Base-by-base conservation (phyloP, 2,888 invertebrate species). In the Lymantria monacha region DNA sequence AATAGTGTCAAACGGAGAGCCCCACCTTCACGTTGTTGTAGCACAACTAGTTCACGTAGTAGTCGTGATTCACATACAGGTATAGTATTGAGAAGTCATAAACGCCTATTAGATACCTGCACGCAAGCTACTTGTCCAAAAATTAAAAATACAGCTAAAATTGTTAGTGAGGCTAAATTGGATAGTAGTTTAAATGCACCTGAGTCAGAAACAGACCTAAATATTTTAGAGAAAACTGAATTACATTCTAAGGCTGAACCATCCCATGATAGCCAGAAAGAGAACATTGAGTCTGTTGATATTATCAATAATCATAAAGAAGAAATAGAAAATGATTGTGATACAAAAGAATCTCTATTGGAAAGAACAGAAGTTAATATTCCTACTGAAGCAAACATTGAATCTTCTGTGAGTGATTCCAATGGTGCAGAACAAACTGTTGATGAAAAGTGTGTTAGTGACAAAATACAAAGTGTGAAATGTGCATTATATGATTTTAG, bases 61-160 rank as follows among this genome's bases (percentile, higher is more conserved):
- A 89, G 87, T 72, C 76, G 83, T 42, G 91, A 91, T 60, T 87
- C 87, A 1, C 83, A 88, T 59, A 75, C 87, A 59, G 93, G 93
- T 45, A 94, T 94, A 67, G 93, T 92, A 46, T 81, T 94, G 68
- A 87, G 94, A 63, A 94, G 92, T 82, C 94, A 94, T 72, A 93
- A 93, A 81, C 90, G 92, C 58, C 86, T 94, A 42, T 66, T 84
- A 51, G 90, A 90, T 48, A 74, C 75, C 46, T 80, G 79, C 61
- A 61, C 69, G 42, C 85, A 76, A 46, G 65, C 79, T 44, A 65
- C 74, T 62, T 83, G 74, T 70, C 61, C 74, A 51, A 91, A 86
- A 79, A 57, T 70, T 22, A 85, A 79, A 76, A 77, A 57, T 57
- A 60, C 66, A 57, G 63, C 76, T 37, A 90, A 87, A 74, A 55